A percentile compares a stretch with the other conserved stretches of the same genome.
Evolutionary conservation across 2,888 invertebrate genomes (phyloP).

Genomic region (Drosophila mimetica): DNA sequence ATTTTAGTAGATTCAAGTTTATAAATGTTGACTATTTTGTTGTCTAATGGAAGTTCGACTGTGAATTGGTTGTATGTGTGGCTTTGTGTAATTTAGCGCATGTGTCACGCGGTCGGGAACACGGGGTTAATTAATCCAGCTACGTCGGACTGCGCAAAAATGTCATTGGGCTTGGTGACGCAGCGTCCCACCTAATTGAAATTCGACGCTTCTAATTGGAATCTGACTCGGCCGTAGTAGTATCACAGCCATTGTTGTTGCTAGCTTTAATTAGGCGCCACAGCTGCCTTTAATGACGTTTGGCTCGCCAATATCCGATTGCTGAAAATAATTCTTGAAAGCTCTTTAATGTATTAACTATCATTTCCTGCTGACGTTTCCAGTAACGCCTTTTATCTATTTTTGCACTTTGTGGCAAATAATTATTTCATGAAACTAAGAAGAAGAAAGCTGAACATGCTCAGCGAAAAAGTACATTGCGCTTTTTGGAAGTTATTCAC

Average conservation of each 20-base stretch:
- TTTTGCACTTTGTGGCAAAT: conserved; percentile 35
- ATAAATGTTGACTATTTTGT: too few species aligned
- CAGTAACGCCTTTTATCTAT: conserved; percentile 26
- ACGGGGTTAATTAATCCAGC: conserved; percentile 77
- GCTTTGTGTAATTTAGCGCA: conserved; percentile 48
- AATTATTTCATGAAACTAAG: conserved; percentile 27
- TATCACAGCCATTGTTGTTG: conserved; percentile 18
- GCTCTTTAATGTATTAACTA: conserved; percentile 22
- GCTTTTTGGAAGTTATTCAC: conserved; percentile 46
- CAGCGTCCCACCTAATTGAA: conserved; percentile 76
- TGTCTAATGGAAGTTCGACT: conserved; percentile 1
- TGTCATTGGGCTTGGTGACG: conserved; percentile 71
- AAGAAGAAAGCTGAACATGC: conserved; percentile 4
- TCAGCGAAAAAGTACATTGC: neutral
- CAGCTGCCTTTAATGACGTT: conserved; percentile 45
- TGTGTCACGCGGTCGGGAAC: conserved; percentile 69
- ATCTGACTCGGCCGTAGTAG: conserved; percentile 49
- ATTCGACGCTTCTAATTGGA: conserved; percentile 73
- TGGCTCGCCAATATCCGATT: conserved; percentile 12
- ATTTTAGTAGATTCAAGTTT: too few species aligned
- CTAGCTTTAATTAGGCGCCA: conserved; percentile 64
- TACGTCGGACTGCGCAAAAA: conserved; percentile 73
- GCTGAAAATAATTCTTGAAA: conserved; percentile 30
- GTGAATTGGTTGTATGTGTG: conserved; percentile 18
- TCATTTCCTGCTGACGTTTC: conserved; percentile 40